These are phyloP conservation scores for Andrena hattorfiana DNA, from an alignment of 2,888 invertebrate species.

Conservation along the genomic window DNA sequence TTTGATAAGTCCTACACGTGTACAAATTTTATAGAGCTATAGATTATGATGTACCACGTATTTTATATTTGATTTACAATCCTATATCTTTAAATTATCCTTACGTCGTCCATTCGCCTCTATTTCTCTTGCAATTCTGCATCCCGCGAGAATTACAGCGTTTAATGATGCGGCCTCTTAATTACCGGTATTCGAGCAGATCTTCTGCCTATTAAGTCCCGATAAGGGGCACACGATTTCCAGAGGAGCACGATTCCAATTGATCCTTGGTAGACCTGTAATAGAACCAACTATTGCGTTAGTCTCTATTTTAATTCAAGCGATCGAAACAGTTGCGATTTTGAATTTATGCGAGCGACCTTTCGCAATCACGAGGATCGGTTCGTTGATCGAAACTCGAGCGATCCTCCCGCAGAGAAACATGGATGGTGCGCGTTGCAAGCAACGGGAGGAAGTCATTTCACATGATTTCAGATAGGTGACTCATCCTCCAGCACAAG, in stretches of 20 bases:
- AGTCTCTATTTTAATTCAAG: not conserved
- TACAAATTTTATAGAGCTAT: no score
- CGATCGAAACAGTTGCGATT: conserved; percentile 1
- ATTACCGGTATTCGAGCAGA: conserved; percentile 3
- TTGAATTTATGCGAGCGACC: not conserved
- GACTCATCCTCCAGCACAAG: conserved; percentile 27
- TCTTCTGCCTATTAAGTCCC: not conserved
- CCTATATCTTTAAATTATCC: no score
- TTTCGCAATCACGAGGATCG: conserved; percentile 4
- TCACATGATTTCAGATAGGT: conserved; percentile 20
- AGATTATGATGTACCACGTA: no score
- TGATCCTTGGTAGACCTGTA: not conserved
- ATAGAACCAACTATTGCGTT: conserved; percentile 1
- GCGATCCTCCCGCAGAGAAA: not conserved
- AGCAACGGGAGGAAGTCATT: conserved; percentile 34
- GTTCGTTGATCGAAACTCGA: conserved; percentile 9
- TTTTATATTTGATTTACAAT: no score
- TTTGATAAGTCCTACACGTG: no score
- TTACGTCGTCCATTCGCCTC: no score
- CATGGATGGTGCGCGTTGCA: not conserved
- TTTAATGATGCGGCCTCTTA: not conserved
- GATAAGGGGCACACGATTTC: conserved; percentile 15
- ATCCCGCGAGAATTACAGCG: not conserved
- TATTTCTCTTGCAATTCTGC: not conserved
- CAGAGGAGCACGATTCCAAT: not conserved